Conservation (phyloP, 2,113 vertebrate species). For the Sylvia atricapilla region DNA sequence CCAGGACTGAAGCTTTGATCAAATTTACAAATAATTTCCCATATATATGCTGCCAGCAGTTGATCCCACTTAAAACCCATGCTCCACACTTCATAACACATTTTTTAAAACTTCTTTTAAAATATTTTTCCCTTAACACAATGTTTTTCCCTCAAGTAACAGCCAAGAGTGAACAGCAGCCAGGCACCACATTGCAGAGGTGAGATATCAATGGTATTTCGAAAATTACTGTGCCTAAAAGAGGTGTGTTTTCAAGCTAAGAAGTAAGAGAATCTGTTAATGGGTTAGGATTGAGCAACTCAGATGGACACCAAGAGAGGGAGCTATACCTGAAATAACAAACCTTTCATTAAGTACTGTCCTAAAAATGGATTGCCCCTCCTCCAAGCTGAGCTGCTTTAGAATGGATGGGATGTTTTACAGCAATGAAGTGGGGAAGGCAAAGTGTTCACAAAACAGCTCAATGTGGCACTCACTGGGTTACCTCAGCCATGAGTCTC, state of each 20-base stretch:
- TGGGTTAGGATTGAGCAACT: not conserved
- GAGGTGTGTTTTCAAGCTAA: not conserved
- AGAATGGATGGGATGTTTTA: not conserved
- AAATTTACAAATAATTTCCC: not conserved
- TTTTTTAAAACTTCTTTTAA: not conserved
- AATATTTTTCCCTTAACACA: too few species aligned
- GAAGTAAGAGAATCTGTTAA: not conserved
- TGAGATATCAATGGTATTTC: not conserved
- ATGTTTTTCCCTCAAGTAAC: not conserved
- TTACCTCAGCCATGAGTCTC: not conserved
- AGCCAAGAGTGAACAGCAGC: not conserved
- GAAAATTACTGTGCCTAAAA: not conserved
- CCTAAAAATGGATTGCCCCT: not conserved
- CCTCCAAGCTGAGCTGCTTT: not conserved
- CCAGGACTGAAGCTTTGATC: not conserved
- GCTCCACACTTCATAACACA: not conserved
- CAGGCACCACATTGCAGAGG: not conserved
- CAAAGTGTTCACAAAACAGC: not conserved
- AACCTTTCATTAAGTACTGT: not conserved
- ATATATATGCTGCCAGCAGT: not conserved
- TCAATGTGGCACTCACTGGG: accelerated
- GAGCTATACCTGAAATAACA: not conserved
- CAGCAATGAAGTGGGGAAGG: not conserved
- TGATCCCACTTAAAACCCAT: not conserved
- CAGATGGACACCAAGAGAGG: not conserved